Percentiles rank a stretch among this genome's conserved stretches.
Evolutionary conservation across 2,113 vertebrate genomes (phyloP).

Genomic region (Tragelaphus buxtoni): DNA sequence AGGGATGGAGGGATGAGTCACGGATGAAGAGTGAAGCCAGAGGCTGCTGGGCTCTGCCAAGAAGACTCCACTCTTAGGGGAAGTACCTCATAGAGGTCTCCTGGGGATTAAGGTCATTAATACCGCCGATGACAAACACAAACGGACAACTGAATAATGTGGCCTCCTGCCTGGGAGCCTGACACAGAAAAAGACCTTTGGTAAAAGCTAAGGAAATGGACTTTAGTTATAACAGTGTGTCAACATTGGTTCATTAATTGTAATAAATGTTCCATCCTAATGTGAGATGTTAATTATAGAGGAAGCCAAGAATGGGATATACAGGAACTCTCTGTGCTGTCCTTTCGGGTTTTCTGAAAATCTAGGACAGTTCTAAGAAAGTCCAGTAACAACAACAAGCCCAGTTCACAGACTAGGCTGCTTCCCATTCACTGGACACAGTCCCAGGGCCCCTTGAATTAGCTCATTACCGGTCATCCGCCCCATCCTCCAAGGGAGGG

Average conservation of each 20-base stretch:
- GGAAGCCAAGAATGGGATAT: neutral
- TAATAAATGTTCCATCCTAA: neutral
- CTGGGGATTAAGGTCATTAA: no score
- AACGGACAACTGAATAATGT: rapidly evolving
- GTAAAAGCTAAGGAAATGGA: neutral
- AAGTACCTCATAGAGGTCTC: rapidly evolving
- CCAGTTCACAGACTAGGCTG: neutral
- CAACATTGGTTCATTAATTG: neutral
- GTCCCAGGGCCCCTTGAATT: neutral
- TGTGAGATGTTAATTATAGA: neutral
- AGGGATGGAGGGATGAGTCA: neutral
- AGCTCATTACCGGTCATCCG: neutral
- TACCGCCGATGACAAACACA: rapidly evolving
- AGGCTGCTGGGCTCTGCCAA: neutral
- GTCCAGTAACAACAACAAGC: neutral
- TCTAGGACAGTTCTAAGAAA: neutral
- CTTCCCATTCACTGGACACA: neutral
- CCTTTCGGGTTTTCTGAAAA: neutral
- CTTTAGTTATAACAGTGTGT: neutral
- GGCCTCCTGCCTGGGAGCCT: neutral
- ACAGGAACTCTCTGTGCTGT: neutral
- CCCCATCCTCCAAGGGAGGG: neutral
- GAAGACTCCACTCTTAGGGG: neutral
- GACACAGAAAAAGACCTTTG: neutral
- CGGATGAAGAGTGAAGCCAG: neutral